These are phyloP conservation scores for Strongylocentrotus purpuratus DNA, from an alignment of 35 echinoderm and acorn worm genomes.

Conservation along the genomic window DNA sequence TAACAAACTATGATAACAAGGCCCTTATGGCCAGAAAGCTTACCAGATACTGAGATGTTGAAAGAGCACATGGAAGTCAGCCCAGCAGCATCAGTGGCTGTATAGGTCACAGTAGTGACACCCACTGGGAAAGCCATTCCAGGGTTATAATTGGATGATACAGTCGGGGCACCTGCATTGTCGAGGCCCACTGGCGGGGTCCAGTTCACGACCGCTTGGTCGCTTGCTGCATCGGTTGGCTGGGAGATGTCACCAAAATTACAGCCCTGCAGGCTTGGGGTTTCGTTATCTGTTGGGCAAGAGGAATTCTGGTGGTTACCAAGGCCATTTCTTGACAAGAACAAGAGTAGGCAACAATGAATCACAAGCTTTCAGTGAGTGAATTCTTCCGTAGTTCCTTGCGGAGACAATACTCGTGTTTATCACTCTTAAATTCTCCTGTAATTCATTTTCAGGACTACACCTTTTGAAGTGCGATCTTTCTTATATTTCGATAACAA, in stretches of 20 bases:
- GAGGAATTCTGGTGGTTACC: neutral
- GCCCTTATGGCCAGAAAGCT: neutral
- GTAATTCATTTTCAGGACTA: no score
- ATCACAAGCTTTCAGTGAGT: no score
- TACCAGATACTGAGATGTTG: constrained; percentile 54
- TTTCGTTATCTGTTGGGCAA: neutral
- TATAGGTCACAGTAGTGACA: constrained; percentile 47
- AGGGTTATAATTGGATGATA: constrained; percentile 28
- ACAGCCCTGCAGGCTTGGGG: neutral
- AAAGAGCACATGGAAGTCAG: constrained; percentile 42
- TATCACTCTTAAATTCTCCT: no score
- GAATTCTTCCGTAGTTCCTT: no score
- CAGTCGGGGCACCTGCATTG: constrained; percentile 54
- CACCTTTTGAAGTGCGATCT: no score
- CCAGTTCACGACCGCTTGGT: constrained; percentile 31
- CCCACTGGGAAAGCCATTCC: constrained; percentile 28
- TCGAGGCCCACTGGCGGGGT: constrained; percentile 1
- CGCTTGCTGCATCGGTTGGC: neutral
- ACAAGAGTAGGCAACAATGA: no score
- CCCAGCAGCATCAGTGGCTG: constrained; percentile 43
- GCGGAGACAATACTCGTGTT: no score
- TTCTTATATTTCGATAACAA: no score
- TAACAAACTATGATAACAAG: neutral
- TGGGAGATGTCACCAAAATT: neutral
- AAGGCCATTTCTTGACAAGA: no score